Base-by-base conservation (phyloP, 2,888 invertebrate species). In the Blomia tropicalis region DNA sequence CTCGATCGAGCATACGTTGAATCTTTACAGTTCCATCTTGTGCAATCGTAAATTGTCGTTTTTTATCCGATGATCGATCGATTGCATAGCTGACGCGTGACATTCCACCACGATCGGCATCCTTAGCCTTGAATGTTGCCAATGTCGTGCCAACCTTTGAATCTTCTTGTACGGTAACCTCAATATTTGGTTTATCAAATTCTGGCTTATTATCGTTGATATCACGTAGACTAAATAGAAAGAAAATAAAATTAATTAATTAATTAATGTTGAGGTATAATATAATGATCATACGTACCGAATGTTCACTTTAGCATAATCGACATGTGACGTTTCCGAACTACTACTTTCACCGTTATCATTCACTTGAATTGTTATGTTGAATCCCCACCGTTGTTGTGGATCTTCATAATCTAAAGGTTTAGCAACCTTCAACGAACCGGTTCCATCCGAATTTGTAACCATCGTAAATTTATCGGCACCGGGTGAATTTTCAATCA, bases 391-490 rank as follows among this genome's bases (percentile, higher is more conserved):
- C 76, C 91, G 87, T 77, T 93, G 93, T 71, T 88, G 78, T 71
- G 86, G 83, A 75, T 93, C 91, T 77, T 93, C 93, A 75, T 87
- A 93, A 77, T 93, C 93, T 69, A 93, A 78, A 27, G 90, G 90
- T 75, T 69, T 91, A 44, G 91, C 91, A 70, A 92, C 90, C 78
- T 91, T 92, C 69, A 92, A 77, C 1, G 90, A 91, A 19, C 92
- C 91, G 0, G 92, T 91, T 54, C 91, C 91, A 73, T 92, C 92
- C 74, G 89, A 90, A 75, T 92, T 91, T 66, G 91, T 80, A 62
- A 91, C 91, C 91, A 92, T 92, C 31, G 91, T 91, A 75, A 92
- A 92, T 74, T 91, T 91, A 76, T 92, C 91, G 65, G 91, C 90
- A 65, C 92, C 92, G 73, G 89, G 91, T 59, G 90, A 90, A 72